These are phyloP conservation scores for Helicolenus hilgendorfi DNA, from an alignment of 2,797 vertebrate species.

Conservation along the genomic window DNA sequence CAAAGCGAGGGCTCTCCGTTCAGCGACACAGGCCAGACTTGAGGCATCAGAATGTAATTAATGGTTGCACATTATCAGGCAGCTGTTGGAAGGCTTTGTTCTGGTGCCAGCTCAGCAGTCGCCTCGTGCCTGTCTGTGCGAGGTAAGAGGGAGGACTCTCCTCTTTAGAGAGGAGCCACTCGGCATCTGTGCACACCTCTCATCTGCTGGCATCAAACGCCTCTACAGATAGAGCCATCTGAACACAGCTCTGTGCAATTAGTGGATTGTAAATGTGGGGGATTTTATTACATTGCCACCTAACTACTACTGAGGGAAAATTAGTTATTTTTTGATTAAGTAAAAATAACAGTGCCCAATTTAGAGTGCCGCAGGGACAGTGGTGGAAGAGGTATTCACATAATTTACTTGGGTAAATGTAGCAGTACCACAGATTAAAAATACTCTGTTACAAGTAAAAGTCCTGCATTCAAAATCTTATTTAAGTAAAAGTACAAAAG, in stretches of 20 bases:
- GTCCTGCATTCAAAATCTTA: too few species aligned
- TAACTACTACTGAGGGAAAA: background rate
- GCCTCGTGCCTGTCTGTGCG: constrained; percentile 58
- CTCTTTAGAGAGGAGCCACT: constrained; percentile 58
- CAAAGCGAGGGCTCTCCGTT: constrained; percentile 54
- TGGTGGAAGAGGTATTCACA: too few species aligned
- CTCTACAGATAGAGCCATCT: constrained; percentile 24
- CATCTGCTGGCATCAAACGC: constrained; percentile 41
- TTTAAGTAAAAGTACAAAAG: too few species aligned
- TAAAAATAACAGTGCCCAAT: constrained; percentile 12
- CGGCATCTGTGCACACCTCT: constrained; percentile 53
- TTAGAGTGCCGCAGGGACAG: background rate
- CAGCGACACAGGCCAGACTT: constrained; percentile 74
- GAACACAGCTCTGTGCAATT: constrained; percentile 12
- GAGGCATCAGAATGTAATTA: constrained; percentile 87
- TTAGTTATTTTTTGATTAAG: constrained; percentile 25
- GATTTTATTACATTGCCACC: background rate
- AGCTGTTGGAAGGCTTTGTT: constrained; percentile 86
- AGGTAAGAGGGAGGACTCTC: constrained; percentile 53
- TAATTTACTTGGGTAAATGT: too few species aligned
- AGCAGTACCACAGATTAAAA: too few species aligned
- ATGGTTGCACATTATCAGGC: constrained; percentile 87
- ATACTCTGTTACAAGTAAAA: too few species aligned
- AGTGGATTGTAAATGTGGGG: constrained; percentile 17
- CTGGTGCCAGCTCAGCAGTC: constrained; percentile 74